These are phyloP conservation scores for Psettodes erumei DNA, from an alignment of 2,113 vertebrate species.

Conservation along the genomic window DNA sequence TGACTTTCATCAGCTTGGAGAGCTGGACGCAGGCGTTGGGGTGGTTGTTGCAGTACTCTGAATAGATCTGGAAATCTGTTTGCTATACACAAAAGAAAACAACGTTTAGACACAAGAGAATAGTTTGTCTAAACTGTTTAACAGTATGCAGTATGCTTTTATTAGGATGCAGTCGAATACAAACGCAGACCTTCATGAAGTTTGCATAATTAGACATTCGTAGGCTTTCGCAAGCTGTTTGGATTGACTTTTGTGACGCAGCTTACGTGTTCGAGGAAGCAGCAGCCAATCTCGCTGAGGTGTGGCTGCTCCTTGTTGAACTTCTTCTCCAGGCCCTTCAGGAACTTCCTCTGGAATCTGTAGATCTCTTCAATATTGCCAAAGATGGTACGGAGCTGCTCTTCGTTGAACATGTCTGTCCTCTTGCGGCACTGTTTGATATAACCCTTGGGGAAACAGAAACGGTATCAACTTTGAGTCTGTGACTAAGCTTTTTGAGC, in stretches of 20 bases:
- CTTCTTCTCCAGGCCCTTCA: conserved; percentile 91
- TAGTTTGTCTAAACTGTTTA: no score
- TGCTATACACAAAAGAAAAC: conserved; percentile 79
- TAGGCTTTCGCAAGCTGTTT: not conserved
- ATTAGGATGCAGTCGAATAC: no score
- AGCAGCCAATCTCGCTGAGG: conserved; percentile 93
- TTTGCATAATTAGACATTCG: no score
- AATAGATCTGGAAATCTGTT: conserved; percentile 98
- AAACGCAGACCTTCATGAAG: not conserved
- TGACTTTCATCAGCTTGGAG: conserved; percentile 91
- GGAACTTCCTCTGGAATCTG: conserved; percentile 93
- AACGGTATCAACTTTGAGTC: no score
- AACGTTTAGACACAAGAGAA: not conserved
- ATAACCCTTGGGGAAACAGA: conserved; percentile 86
- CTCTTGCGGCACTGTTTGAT: conserved; percentile 95
- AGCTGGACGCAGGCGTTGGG: conserved; percentile 94
- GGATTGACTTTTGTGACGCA: no score
- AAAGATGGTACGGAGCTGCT: conserved; percentile 94
- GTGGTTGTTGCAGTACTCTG: conserved; percentile 98
- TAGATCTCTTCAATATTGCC: conserved; percentile 97
- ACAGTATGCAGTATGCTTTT: no score
- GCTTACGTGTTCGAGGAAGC: conserved; percentile 96
- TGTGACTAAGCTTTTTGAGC: no score
- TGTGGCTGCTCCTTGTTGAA: conserved; percentile 93
- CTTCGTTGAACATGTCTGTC: conserved; percentile 94